phyloP scores from a whole-genome alignment of 2,888 invertebrate species.

The Drosophila mulleri region DNA sequence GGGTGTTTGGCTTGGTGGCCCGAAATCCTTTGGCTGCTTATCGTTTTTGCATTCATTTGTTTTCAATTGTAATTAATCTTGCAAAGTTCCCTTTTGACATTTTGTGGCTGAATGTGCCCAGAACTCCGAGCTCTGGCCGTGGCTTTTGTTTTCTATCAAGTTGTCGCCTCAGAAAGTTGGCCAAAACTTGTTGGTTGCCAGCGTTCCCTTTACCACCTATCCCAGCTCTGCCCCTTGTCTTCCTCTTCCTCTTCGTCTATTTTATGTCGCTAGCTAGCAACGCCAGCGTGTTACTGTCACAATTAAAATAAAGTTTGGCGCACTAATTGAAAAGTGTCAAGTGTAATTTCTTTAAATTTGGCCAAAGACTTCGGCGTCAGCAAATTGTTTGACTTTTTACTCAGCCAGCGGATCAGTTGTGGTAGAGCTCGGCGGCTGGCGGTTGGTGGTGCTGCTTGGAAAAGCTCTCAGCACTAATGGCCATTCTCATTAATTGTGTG shows the following conservation, averaged over 20 bases:
- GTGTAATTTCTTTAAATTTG: slow-evolving; percentile 73
- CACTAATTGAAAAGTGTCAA: slow-evolving; percentile 81
- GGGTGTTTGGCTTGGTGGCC: slow-evolving; percentile 16
- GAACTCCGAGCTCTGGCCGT: slow-evolving; percentile 12
- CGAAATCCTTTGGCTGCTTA: slow-evolving; percentile 80
- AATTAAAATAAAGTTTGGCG: slow-evolving; percentile 79
- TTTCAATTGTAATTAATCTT: slow-evolving; percentile 82
- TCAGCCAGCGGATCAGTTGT: slow-evolving; percentile 44
- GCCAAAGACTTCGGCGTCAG: slow-evolving; percentile 47
- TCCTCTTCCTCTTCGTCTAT: slow-evolving; percentile 3
- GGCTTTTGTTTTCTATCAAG: slow-evolving; percentile 52
- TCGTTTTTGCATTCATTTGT: slow-evolving; percentile 82
- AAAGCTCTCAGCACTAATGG: slow-evolving; percentile 43
- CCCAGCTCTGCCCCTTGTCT: background rate
- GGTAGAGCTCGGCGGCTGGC: slow-evolving; percentile 9
- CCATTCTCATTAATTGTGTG: slow-evolving; percentile 47
- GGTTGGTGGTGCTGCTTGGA: background rate
- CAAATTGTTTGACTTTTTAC: slow-evolving; percentile 65
- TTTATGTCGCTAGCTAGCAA: slow-evolving; percentile 38
- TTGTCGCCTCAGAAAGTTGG: slow-evolving; percentile 58
- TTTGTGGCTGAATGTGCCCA: slow-evolving; percentile 68
- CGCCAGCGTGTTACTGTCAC: slow-evolving; percentile 79
- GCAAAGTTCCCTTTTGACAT: slow-evolving; percentile 78
- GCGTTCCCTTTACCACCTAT: slow-evolving; percentile 9
- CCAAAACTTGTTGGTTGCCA: slow-evolving; percentile 56